Percentiles rank a stretch among this genome's conserved stretches.
phyloP scores from a whole-genome alignment of 2,113 vertebrate species.

The zebrafish (Danio rerio) region DNA sequence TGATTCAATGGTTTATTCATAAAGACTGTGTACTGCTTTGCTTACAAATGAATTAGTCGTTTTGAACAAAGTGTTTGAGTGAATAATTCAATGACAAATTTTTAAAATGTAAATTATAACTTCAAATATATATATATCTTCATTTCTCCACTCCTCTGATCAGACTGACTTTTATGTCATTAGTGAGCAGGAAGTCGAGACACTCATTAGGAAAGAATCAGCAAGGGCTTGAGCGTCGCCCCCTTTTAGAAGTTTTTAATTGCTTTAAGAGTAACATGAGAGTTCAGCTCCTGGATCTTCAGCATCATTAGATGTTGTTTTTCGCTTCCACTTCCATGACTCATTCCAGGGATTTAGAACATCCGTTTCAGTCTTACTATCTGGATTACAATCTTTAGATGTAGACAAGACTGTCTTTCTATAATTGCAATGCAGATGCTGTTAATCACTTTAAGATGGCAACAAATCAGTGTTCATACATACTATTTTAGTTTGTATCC shows the following conservation, averaged over 20 bases:
- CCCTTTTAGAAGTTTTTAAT: constrained; percentile 36
- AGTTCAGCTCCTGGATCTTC: not conserved
- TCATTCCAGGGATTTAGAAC: not conserved
- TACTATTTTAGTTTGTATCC: too few relatives aligned
- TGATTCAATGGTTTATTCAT: too few relatives aligned
- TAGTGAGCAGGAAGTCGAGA: constrained; percentile 17
- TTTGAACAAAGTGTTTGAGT: too few relatives aligned
- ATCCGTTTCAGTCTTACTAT: not conserved
- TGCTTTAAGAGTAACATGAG: constrained; percentile 37
- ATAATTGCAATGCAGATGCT: not conserved
- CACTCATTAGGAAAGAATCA: constrained; percentile 27
- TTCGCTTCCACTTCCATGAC: not conserved
- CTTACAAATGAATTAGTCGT: too few relatives aligned
- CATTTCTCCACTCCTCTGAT: not conserved
- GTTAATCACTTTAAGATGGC: not conserved
- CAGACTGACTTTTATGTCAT: constrained; percentile 9
- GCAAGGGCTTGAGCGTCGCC: constrained; percentile 7
- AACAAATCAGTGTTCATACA: not conserved
- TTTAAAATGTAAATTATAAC: too few relatives aligned
- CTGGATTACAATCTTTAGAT: not conserved
- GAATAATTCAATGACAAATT: too few relatives aligned
- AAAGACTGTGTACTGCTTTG: too few relatives aligned
- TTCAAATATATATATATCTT: too few relatives aligned
- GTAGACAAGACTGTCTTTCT: not conserved
- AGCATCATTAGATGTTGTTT: constrained; percentile 22